Base-by-base conservation (phyloP, 37 sponge, comb jelly and placozoan species). In the Tethya wilhelma region DNA sequence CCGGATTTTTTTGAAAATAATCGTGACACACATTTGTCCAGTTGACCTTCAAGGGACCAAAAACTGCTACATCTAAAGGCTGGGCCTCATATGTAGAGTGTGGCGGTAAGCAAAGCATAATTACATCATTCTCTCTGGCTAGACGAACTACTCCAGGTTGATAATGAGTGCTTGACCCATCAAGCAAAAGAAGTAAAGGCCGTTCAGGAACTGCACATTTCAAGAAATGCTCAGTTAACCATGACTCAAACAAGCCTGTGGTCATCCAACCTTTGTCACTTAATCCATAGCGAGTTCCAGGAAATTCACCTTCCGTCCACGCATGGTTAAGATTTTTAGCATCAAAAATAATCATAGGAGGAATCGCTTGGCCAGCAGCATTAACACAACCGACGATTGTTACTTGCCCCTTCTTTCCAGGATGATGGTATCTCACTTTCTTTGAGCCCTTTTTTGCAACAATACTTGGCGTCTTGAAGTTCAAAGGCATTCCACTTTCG, bases 81-180 rank as follows among this genome's bases (percentile, higher is more conserved):
- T 89, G 90, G 0, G 79, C 38, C 34, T 60, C 65, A 44, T 83
- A 84, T 0, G 83, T 89, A 8, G 90, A 84, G 39, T 89, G 59
- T 3, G 84, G 90, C 40, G 90, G 90, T 38, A 89, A 62, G 46
- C 84, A 89, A 1, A 89, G 67, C 40, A 83, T 67, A 40, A 83
- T 74, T 5, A 88, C 49, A 4, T 76, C 72, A 20, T 79, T 17
- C 31, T 74, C 71, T 57, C 31, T 57, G 19, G 89, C 83, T 58
- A 74, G 38, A 9, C 83, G 44, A 28, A 83, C 28, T 33, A 68
- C 64, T 17, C 46, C 49, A 29, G 83, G 89, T 23, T 88, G 74
- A 33, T 80, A 88, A 39, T 88, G 89, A 25, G 82, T 83, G 66
- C 69, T 56, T 26, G 82, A 83, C 1, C 89, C 89, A 75, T 86